Evolutionary conservation across 2,797 vertebrate species (phyloP), one percentile per base, ranked within the genome.

Genomic region (Phaenicophaeus curvirostris): DNA sequence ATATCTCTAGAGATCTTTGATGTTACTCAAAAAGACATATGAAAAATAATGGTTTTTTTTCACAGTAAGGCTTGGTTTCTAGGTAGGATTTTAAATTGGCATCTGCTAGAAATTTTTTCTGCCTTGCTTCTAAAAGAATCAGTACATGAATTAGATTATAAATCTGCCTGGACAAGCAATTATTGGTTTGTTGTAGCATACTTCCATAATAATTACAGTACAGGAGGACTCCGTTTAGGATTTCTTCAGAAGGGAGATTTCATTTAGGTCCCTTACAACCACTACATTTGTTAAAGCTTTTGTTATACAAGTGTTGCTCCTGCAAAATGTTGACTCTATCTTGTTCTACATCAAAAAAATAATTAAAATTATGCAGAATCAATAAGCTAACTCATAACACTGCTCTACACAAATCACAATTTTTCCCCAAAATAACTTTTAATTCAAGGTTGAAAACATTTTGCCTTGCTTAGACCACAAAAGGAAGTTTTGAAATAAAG

Each of bases 1-100:
- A 6, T 54, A 46, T 73, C 53, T 90, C 69, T 61, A 89, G 62
- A 88, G 18, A 95, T 50, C 85, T 90, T 87, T 51, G 71, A 95
- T 51, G 73, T 79, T 85, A 46, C 30, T 74, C 30, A 27, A 50
- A 84, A 89, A 87, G 37, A 79, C 20, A 30, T 33, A 86, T 9
- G 73, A 55, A 93, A 87, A 51, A 81, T 24, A 8, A 5, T 15
- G 30, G n/a, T n/a, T 9, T 35, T 65, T 87, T 80, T 87, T 89
- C 92, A 81, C 14, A 2, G 37, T 20, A 62, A 63, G 27, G 11
- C 9, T 87, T 42, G 2, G 42, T 82, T 91, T 55, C 30, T 77
- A 91, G 58, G 20, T 33, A 71, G 46, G 75, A 77, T 30, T 90
- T 94, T 66, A 86, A 96, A 93, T 15, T 59, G 55, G 42, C 31